Conservation (phyloP, 1,140 invertebrate genomes). For the Diachasmimorpha longicaudata region DNA sequence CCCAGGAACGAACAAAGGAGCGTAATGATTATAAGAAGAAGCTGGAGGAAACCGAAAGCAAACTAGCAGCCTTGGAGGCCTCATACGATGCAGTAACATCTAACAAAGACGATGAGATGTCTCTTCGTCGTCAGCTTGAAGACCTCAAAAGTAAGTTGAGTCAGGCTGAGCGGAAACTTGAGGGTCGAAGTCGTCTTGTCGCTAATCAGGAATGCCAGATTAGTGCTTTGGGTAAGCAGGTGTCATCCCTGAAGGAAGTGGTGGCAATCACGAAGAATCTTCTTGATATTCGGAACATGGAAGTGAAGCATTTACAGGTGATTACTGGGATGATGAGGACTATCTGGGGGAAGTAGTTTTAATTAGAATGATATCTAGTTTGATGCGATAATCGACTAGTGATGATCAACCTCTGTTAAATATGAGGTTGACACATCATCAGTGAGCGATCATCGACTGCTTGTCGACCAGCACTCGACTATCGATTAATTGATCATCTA, state of each 20-base stretch:
- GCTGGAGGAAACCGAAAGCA: conserved; percentile 42
- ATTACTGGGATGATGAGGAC: neutral
- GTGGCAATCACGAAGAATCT: conserved; percentile 78
- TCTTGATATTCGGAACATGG: conserved; percentile 76
- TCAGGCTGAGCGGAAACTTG: conserved; percentile 44
- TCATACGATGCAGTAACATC: conserved; percentile 29
- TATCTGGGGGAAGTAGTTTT: neutral
- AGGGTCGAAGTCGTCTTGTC: conserved; percentile 42
- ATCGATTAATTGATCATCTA: too few relatives aligned
- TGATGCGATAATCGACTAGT: neutral
- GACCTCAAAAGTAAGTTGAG: conserved; percentile 45
- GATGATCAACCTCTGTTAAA: neutral
- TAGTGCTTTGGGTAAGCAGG: conserved; percentile 72
- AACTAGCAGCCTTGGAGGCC: conserved; percentile 36
- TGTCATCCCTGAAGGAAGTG: conserved; percentile 77
- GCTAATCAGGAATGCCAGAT: conserved; percentile 76
- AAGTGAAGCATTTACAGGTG: conserved; percentile 76
- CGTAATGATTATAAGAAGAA: conserved; percentile 40
- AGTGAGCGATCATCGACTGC: too few relatives aligned
- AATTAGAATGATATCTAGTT: neutral
- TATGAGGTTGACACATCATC: too few relatives aligned
- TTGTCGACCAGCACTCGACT: too few relatives aligned
- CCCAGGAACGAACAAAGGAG: neutral
- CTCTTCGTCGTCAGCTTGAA: conserved; percentile 41
- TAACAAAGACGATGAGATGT: conserved; percentile 31